Percentiles rank a stretch among this genome's conserved stretches.
Conservation (phyloP, 2,113 vertebrate species). For the Lathamus discolor region DNA sequence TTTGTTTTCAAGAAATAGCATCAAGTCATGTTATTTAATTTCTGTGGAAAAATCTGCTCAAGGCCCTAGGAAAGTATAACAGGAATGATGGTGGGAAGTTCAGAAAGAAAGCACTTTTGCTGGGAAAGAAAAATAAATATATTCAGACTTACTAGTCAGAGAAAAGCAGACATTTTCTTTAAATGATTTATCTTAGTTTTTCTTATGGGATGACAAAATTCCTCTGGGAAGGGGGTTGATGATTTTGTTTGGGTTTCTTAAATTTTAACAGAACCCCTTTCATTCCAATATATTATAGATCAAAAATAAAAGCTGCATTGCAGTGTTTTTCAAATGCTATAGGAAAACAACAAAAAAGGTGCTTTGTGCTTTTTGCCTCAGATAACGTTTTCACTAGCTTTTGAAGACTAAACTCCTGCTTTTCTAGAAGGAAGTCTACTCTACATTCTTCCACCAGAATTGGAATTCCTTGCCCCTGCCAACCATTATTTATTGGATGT, state of each 20-base stretch:
- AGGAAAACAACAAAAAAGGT: not conserved
- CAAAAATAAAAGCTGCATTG: conserved; percentile 50
- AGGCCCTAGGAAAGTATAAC: not conserved
- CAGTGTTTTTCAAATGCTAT: not conserved
- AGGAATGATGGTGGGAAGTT: not conserved
- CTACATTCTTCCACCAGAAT: not conserved
- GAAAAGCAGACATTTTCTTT: not conserved
- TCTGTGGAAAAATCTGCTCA: not conserved
- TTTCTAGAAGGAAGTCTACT: not conserved
- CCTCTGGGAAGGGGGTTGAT: not conserved
- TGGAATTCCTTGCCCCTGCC: not conserved
- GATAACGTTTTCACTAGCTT: not conserved
- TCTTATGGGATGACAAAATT: not conserved
- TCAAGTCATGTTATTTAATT: not conserved
- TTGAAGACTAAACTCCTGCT: not conserved
- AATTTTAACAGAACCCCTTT: not conserved
- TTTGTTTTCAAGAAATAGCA: not conserved
- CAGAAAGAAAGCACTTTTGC: not conserved
- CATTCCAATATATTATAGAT: not conserved
- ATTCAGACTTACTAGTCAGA: not conserved
- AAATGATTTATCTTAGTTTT: not conserved
- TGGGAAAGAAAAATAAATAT: not conserved
- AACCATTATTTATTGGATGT: not conserved
- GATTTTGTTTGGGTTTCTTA: not conserved
- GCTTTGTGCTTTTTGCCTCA: not conserved